Evolutionary conservation across 92 coral and sea anemone genomes (phyloP), one percentile per base, ranked within the genome.

Genomic region (Porites divaricata): DNA sequence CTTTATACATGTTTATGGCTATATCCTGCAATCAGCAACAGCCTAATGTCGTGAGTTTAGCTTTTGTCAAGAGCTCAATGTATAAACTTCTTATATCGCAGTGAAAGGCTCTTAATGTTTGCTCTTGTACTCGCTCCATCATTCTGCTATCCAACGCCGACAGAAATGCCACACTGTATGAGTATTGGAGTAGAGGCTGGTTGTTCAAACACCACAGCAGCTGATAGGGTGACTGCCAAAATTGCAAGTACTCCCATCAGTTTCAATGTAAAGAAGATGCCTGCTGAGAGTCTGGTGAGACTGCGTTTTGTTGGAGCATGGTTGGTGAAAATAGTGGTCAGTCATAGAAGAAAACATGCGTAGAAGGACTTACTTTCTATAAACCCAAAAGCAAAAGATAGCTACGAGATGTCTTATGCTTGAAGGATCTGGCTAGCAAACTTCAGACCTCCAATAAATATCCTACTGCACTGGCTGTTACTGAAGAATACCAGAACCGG

Each of bases 401-500:
- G 63, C n/a, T 58, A 7, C 16, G 63, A 58, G 2, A 58, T 58
- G 63, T 58, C 9, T 53, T n/a, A n/a, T n/a, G n/a, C n/a, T n/a
- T n/a, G 54, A 51, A 9, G 54, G 9, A 9, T 51, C 4, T 9
- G 9, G 6, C 6, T 51, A 22, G 83, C 75, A 21, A 70, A 76
- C 25, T 75, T 19, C 24, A 76, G 61, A 67, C 48, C 15, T n/a
- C 16, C 4, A 3, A 67, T 16, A 56, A 49, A 9, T 85, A 76
- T 51, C 65, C 83, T 64, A 70, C 66, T 48, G 77, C 89, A 35
- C 71, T 85, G 56, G 12, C 28, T 25, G 61, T 85, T 1, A 85
- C 89, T 28, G 89, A 85, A 56, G 65, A 76, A 12, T 15, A 77
- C 8, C 89, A 85, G 50, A 67, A 41, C 67, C 51, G 84, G 63